phyloP scores from a whole-genome alignment of 2,888 invertebrate species.

The Cabera pusaria region DNA sequence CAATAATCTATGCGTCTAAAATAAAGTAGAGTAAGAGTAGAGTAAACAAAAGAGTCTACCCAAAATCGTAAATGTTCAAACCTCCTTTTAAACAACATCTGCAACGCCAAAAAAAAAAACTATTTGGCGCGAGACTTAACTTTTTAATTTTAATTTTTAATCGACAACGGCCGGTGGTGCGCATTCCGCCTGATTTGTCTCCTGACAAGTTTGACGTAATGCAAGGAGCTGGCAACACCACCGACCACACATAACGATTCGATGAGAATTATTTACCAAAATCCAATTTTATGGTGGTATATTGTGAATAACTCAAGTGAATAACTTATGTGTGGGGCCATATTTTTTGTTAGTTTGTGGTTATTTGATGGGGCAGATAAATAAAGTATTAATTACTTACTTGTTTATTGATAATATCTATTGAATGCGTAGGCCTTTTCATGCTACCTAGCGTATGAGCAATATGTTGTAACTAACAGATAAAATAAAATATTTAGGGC shows the following conservation, averaged over 20 bases:
- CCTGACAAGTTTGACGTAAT: conserved; percentile 66
- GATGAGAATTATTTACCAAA: conserved; percentile 56
- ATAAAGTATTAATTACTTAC: conserved; percentile 13
- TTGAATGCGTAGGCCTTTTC: too few relatives aligned
- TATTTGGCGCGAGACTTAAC: conserved; percentile 13
- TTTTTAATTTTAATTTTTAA: conserved; percentile 42
- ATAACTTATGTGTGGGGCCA: conserved; percentile 13
- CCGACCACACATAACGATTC: conserved; percentile 55
- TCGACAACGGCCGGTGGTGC: conserved; percentile 39
- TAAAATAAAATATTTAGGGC: too few relatives aligned
- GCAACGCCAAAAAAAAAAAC: conserved; percentile 4
- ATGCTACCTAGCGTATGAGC: too few relatives aligned
- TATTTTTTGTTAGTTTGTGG: conserved; percentile 16
- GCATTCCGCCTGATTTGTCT: conserved; percentile 57
- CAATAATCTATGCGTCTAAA: too few relatives aligned
- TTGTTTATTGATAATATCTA: too few relatives aligned
- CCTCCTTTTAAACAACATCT: too few relatives aligned
- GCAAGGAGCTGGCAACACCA: conserved; percentile 58
- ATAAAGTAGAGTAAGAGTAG: too few relatives aligned
- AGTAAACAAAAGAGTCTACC: too few relatives aligned
- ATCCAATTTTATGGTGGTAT: conserved; percentile 65
- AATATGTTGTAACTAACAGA: too few relatives aligned
- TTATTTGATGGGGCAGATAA: conserved; percentile 14
- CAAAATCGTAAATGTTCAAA: too few relatives aligned
- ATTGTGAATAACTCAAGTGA: conserved; percentile 44